Conservation (phyloP, 2,113 vertebrate genomes). For the Bettongia penicillata region DNA sequence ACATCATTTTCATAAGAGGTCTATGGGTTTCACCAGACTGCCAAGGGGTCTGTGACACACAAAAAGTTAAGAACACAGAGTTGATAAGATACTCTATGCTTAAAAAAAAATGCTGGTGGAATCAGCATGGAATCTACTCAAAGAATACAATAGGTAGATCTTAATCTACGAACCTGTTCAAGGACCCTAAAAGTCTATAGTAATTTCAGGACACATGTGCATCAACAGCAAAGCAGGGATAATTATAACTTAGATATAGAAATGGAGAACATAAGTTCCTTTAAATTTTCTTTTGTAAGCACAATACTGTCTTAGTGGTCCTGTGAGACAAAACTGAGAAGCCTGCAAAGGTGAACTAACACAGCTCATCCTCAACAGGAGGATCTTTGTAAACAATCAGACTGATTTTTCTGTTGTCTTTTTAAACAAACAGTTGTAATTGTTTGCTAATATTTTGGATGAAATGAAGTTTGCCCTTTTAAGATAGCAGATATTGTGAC, state of each 20-base stretch:
- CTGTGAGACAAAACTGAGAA: no score
- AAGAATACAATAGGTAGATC: not conserved
- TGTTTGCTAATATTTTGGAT: not conserved
- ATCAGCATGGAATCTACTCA: not conserved
- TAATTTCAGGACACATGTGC: not conserved
- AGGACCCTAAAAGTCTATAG: not conserved
- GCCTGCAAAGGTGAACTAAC: no score
- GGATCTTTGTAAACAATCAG: not conserved
- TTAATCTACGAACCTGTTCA: not conserved
- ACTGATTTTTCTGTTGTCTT: not conserved
- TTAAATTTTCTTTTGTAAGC: no score
- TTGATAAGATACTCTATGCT: not conserved
- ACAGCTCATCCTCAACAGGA: no score
- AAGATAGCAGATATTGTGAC: not conserved
- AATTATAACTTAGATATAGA: no score
- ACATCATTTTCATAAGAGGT: not conserved
- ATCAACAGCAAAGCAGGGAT: not conserved
- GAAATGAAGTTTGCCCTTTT: not conserved
- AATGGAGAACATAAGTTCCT: no score
- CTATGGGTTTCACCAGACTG: not conserved
- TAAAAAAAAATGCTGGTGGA: not conserved
- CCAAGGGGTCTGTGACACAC: not conserved
- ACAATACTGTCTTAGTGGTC: no score
- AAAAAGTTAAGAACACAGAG: not conserved
- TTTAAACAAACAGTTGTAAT: not conserved